Base-by-base conservation (phyloP, 2,797 vertebrate species). In the Macrochelys suwanniensis region DNA sequence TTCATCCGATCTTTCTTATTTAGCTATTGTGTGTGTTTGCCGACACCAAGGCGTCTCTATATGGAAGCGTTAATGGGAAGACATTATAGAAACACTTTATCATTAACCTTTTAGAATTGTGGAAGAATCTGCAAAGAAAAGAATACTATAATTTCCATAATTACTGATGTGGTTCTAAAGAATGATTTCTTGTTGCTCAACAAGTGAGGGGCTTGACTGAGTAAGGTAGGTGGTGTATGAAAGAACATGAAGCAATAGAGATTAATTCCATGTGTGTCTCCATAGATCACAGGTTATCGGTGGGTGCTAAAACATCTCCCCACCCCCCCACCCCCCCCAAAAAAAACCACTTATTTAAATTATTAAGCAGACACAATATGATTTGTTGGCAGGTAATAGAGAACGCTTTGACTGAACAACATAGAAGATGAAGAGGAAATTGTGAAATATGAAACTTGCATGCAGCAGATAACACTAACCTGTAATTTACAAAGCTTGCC, bases 191-290 rank as follows among this genome's bases (percentile, higher is more conserved):
- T 21, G 53, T 7, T 6, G 87, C 42, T 50, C 3, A 45, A 7
- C 2, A 31, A 11, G 4, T 8, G 19, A 28, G 3, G 4, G 4
- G 1, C 19, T n/a, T 94, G 68, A 25, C 26, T n/a, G 42, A 89
- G 11, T 28, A 86, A 49, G 0, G 0, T 1, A 0, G 2, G 61
- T 74, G 87, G 12, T 2, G 33, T 85, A 65, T 59, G 26, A 76
- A 17, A 26, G 13, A 31, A 33, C 37, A 42, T 17, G 5, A 31
- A 56, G 37, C 15, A 45, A 83, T 59, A 42, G 4, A 89, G 83
- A 0, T 49, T 15, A 85, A 65, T 4, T 54, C 7, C 16, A 2
- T 33, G 7, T 42, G 19, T 59, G 1, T 82, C 31, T 47, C 47
- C 31, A 1, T 11, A 82, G 15, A 28, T 87, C 26, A 68, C 81